Evolutionary conservation across 1,140 invertebrate genomes (phyloP).

Genomic region (Bathynomus jamesi): DNA sequence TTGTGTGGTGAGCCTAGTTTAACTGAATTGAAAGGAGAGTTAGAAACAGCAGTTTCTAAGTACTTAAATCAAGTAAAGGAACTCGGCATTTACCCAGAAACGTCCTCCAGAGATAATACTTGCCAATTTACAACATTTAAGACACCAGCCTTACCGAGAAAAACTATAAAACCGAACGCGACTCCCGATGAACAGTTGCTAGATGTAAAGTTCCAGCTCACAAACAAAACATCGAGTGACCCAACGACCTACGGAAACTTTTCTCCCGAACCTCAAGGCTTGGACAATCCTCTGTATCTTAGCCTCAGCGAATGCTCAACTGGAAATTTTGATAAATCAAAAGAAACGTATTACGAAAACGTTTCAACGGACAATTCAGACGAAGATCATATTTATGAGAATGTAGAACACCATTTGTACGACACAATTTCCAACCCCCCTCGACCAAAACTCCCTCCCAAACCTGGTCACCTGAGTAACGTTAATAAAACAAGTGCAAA

Average conservation of each 20-base stretch:
- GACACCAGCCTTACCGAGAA: neutral
- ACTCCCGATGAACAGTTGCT: neutral
- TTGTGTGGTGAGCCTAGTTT: neutral
- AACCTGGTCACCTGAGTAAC: neutral
- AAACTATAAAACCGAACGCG: neutral
- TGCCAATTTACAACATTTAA: neutral
- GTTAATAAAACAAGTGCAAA: neutral
- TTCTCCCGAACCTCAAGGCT: neutral
- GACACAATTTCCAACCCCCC: neutral
- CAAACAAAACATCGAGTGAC: neutral
- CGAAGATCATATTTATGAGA: neutral
- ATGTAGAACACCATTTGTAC: neutral
- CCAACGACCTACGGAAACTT: neutral
- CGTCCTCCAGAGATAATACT: neutral
- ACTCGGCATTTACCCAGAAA: neutral
- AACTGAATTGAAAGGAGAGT: neutral
- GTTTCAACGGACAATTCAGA: neutral
- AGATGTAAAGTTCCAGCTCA: neutral
- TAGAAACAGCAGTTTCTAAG: neutral
- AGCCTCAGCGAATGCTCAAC: neutral
- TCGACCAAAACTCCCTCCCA: neutral
- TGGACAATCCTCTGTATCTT: neutral
- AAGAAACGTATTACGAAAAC: neutral
- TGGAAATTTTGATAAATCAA: neutral
- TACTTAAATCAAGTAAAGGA: neutral